Evolutionary conservation across 2,113 vertebrate species (phyloP).

Genomic region (Cyprinodon variegatus): DNA sequence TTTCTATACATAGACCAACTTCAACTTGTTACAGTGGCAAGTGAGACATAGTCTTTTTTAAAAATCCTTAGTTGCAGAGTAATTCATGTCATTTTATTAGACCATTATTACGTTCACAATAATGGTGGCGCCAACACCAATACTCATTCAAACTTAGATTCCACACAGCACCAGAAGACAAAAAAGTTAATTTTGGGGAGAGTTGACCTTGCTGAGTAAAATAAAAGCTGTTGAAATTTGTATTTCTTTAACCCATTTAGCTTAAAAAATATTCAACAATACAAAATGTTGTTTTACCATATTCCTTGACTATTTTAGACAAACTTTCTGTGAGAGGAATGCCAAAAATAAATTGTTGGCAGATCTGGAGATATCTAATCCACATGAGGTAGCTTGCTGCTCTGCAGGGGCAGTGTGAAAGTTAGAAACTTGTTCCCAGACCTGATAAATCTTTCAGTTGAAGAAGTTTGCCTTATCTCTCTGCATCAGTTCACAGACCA

Average conservation of each 20-base stretch:
- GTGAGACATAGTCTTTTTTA: too few species aligned
- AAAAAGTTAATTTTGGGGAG: too few species aligned
- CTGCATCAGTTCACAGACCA: slow-evolving; percentile 63
- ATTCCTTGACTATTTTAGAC: not conserved
- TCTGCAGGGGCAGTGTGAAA: slow-evolving; percentile 47
- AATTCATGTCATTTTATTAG: too few species aligned
- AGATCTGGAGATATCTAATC: not conserved
- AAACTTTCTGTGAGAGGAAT: not conserved
- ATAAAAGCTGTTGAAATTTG: not conserved
- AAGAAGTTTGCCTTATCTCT: slow-evolving; percentile 63
- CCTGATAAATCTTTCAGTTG: slow-evolving; percentile 72
- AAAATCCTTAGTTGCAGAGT: too few species aligned
- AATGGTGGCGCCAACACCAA: too few species aligned
- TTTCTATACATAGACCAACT: too few species aligned
- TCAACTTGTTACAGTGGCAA: too few species aligned
- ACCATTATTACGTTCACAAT: too few species aligned
- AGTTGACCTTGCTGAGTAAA: too few species aligned
- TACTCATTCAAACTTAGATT: too few species aligned
- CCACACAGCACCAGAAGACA: too few species aligned
- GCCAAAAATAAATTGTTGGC: not conserved
- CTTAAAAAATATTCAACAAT: not conserved
- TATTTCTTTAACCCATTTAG: not conserved
- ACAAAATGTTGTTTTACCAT: not conserved
- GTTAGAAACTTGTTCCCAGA: slow-evolving; percentile 52
- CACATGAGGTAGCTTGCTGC: slow-evolving; percentile 35